A percentile compares a stretch with the other conserved stretches of the same genome.
Evolutionary conservation across 2,797 vertebrate species (phyloP).

Genomic region (Myotis myotis): DNA sequence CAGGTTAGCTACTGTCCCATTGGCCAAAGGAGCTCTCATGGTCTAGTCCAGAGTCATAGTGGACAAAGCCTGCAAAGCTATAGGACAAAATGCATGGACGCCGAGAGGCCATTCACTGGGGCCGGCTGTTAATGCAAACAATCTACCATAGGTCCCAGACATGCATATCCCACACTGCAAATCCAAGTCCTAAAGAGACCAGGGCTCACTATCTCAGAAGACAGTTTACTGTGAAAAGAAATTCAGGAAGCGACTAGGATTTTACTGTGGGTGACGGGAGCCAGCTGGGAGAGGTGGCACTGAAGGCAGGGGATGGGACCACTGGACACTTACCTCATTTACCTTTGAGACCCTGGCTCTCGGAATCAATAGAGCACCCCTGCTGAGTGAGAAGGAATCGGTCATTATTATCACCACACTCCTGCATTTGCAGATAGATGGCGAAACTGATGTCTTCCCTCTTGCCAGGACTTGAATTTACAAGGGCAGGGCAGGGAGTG

Average conservation of each 20-base stretch:
- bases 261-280: not conserved
- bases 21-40: not conserved
- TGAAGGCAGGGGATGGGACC: not conserved
- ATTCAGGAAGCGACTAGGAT: not conserved
- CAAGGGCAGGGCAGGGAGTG: not conserved
- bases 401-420: not conserved
- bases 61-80: not conserved
- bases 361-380: not conserved
- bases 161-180: not conserved
- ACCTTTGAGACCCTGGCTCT: not conserved
- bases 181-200: not conserved
- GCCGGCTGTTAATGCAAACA: not conserved
- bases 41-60: not conserved
- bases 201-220: not conserved
- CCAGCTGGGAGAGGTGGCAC: not conserved
- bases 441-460: not conserved
- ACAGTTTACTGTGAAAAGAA: not conserved
- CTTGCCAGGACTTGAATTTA: constrained; percentile 29
- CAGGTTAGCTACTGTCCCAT: not conserved
- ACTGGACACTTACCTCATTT: not conserved
- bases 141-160: not conserved
- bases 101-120: not conserved
- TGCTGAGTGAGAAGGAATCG: not conserved
- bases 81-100: not conserved
- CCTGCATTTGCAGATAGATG: not conserved